Base-by-base conservation (phyloP, 2,113 vertebrate species). In the Orthonyx spaldingii region DNA sequence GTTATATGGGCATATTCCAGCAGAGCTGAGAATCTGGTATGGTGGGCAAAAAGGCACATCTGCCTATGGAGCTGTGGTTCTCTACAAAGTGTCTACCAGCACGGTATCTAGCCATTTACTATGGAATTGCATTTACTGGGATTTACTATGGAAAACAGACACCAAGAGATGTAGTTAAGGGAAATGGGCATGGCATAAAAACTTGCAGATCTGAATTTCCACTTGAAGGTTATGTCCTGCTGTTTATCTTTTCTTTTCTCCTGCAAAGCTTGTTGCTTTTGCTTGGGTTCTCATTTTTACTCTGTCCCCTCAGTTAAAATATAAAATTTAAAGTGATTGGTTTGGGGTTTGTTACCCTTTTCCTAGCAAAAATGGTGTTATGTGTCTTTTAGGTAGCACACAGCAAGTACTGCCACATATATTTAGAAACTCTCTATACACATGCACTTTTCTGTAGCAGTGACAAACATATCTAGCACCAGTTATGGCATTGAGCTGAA, bases 401-500 rank as follows among this genome's bases (percentile, higher is more conserved):
- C 0, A 5, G 44, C n/a, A 93, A 72, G 37, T 69, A 69, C 57
- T 95, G 61, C 44, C 61, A 80, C 5, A 0, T 69, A 5, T 46
- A 35, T 91, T 92, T 83, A 83, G 80, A 35, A 87, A 83, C 35
- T 88, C 10, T 47, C 14, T 65, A 18, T 55, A 35, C 3, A 44
- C 6, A n/a, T 14, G 9, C 16, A 44, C 57, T 87, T 87, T 84
- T 85, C 57, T 72, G 18, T 49, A 86, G 52, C 55, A 60, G n/a
- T 53, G 78, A 72, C 41, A 92, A 90, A 56, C 35, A 3, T 46
- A 65, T 83, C 66, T 61, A 80, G n/a, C 57, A 80, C 46, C 17
- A 61, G 61, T 91, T 76, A 79, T 14, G 17, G 27, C 65, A 74
- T 17, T 93, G 49, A 68, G 57, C 16, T 96, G 78, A 85, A 79